Conservation (phyloP, 2,888 invertebrate genomes). For the Diaperis boleti region DNA sequence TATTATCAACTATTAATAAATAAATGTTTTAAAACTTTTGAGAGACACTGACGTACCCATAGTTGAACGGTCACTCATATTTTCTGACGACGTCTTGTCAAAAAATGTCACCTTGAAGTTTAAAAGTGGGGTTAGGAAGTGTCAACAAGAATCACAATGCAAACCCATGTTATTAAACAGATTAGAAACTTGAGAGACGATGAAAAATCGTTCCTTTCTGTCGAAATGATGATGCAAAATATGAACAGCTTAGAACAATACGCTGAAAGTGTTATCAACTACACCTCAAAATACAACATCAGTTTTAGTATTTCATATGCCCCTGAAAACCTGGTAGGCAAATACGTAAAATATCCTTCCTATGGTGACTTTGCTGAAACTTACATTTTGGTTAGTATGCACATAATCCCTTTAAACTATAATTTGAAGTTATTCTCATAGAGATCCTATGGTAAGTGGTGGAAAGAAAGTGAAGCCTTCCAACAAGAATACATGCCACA, state of each 20-base stretch:
- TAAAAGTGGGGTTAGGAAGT: slow-evolving; percentile 25
- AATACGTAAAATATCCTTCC: slow-evolving; percentile 86
- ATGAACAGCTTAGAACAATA: slow-evolving; percentile 78
- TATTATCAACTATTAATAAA: no score
- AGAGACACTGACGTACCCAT: background rate
- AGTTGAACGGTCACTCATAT: background rate
- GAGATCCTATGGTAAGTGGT: slow-evolving; percentile 90
- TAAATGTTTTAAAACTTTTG: slow-evolving; percentile 6
- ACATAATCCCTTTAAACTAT: background rate
- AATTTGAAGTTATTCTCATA: slow-evolving; percentile 65
- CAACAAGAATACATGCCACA: slow-evolving; percentile 80
- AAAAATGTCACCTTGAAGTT: slow-evolving; percentile 16
- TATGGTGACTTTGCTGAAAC: slow-evolving; percentile 94
- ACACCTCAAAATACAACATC: slow-evolving; percentile 92
- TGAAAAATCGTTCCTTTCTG: slow-evolving; percentile 34
- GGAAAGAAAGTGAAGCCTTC: slow-evolving; percentile 82
- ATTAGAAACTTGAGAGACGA: background rate
- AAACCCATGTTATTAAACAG: slow-evolving; percentile 19
- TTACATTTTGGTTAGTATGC: slow-evolving; percentile 80
- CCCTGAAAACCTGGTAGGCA: slow-evolving; percentile 87
- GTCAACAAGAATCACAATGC: slow-evolving; percentile 16
- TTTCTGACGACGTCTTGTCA: background rate
- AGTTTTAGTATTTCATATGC: slow-evolving; percentile 90
- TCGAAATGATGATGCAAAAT: slow-evolving; percentile 49
- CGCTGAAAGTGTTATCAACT: slow-evolving; percentile 82